Evolutionary conservation across 2,888 invertebrate species (phyloP), one percentile per base, ranked within the genome.

Genomic region (Peribatodes rhomboidaria): DNA sequence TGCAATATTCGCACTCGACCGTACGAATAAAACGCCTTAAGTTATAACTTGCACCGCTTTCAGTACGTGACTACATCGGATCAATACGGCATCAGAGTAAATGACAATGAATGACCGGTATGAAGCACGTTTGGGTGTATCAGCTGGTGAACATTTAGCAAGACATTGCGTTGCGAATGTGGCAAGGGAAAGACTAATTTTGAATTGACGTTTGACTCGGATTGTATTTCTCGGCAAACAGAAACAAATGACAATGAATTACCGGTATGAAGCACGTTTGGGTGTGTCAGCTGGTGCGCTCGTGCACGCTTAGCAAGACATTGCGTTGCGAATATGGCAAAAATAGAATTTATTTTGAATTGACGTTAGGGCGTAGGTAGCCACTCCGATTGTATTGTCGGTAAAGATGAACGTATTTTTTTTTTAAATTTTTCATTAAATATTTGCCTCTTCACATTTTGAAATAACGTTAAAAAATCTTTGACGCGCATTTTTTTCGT

Each of bases 71-170:
- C 81, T 78, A 74, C 76, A 77, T 71, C 77, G 82, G 87, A 87
- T 88, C 87, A 85, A 87, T 87, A 81, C 76, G 81, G 83, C 84
- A 84, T 87, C 85, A 85, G 79, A 84, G 85, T 82, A 85, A 87
- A 88, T 86, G 86, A 87, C 89, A 85, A 87, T 83, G 82, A 86
- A 89, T 87, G 83, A 35, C 46, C 46, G 39, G 27, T 44, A 39
- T 33, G 42, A 53, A 54, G 47, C 53, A 55, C 54, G 54, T 35
- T 47, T 44, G 27, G 31, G 20, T 47, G 44, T 52, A 58, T 37
- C 37, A 47, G 20, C 16, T 27, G 16, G 39, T 33, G 50, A 50
- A 20, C 50, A 35, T 56, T 46, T 49, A 47, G 18, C 41, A 41
- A 49, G 41, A 27, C 4, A 37, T 14, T 31, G 18, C n/a, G 18